phyloP scores from a whole-genome alignment of 2,113 vertebrate species.

The Ramphastos sulfuratus region DNA sequence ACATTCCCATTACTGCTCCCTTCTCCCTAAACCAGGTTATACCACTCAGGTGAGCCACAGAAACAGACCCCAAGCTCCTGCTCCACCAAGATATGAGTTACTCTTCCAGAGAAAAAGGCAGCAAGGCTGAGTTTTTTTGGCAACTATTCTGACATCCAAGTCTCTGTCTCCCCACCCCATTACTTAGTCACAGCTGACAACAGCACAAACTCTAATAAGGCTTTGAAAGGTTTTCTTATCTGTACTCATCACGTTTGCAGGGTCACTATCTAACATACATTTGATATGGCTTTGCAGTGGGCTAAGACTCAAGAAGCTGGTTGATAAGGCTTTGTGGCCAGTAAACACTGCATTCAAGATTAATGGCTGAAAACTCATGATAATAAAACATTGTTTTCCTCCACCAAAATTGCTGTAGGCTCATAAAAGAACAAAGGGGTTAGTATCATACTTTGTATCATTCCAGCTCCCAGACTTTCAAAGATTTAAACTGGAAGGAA shows the following conservation, averaged over 20 bases:
- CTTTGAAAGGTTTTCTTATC: not conserved
- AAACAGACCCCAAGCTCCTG: not conserved
- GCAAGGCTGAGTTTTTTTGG: not conserved
- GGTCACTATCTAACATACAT: not conserved
- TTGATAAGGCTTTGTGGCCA: not conserved
- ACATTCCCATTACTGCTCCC: not conserved
- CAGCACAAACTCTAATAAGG: not conserved
- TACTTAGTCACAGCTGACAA: not conserved
- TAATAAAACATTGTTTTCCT: not conserved
- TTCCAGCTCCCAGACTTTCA: not conserved
- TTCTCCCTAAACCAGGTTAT: not conserved
- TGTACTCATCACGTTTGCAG: not conserved
- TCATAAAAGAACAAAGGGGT: not conserved
- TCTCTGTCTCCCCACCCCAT: not conserved
- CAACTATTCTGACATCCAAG: not conserved
- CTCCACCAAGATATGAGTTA: not conserved
- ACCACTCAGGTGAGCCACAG: rapidly evolving
- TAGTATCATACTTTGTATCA: not conserved
- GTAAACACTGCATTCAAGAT: not conserved
- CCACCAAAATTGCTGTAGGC: not conserved
- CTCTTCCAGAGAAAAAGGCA: not conserved
- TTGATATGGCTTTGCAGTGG: not conserved
- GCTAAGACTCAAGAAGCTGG: not conserved
- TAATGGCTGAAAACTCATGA: not conserved
- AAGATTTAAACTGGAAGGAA: not conserved